phyloP scores from a whole-genome alignment of 2,113 vertebrate genomes.

The Cathartes aura region DNA sequence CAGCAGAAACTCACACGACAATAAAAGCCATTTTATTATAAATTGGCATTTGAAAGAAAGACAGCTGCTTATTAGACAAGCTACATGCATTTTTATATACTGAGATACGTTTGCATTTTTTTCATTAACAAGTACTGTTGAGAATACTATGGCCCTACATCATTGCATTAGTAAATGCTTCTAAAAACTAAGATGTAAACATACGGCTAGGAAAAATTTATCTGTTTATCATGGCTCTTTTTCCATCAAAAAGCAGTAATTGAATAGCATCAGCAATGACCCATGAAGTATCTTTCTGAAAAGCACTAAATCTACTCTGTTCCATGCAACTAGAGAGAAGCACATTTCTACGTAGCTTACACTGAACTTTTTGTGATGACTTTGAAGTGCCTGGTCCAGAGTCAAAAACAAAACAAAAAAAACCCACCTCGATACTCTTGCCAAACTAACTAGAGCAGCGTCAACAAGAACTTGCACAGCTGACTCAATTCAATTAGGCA shows the following conservation, averaged over 20 bases:
- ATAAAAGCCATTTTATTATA: background rate
- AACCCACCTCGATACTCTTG: background rate
- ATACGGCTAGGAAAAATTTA: background rate
- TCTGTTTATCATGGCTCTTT: background rate
- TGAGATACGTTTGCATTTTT: background rate
- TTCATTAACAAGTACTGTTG: background rate
- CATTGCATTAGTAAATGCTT: background rate
- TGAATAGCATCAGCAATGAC: background rate
- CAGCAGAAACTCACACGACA: background rate
- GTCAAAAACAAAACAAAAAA: background rate
- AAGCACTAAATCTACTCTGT: background rate
- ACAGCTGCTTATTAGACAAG: background rate
- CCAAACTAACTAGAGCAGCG: background rate
- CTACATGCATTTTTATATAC: background rate
- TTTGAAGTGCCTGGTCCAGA: background rate
- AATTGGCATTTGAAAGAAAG: background rate
- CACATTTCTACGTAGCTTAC: background rate
- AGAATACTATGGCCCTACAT: background rate
- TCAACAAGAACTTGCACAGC: background rate
- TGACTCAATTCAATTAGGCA: background rate
- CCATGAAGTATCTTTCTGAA: background rate
- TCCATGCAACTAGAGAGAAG: background rate
- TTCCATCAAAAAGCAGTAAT: background rate
- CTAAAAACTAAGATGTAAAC: background rate
- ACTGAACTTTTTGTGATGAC: background rate